Evolutionary conservation across 2,113 vertebrate species (phyloP).

Genomic region (Saguinus midas): DNA sequence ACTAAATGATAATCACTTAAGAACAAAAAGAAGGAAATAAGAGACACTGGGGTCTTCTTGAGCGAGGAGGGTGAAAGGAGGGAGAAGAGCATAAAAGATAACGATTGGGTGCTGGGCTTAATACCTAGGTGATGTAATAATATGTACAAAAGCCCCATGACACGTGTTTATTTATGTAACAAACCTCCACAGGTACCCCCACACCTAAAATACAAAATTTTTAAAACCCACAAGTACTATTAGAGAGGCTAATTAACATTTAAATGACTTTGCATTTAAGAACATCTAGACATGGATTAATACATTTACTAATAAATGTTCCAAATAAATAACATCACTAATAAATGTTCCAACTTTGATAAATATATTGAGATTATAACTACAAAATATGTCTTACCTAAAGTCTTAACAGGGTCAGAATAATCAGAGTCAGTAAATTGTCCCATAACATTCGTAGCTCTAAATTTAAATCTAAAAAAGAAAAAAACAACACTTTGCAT

Average conservation of each 20-base stretch:
- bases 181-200: no score
- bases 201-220: no score
- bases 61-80: no score
- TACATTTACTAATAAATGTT: background rate
- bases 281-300: background rate
- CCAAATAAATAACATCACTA: background rate
- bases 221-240: background rate
- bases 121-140: no score
- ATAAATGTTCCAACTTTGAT: slow-evolving; percentile 4
- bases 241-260: slow-evolving; percentile 7
- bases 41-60: no score
- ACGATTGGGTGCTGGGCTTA: no score
- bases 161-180: no score
- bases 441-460: slow-evolving; percentile 93
- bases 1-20: no score
- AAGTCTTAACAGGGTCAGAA: slow-evolving; percentile 92
- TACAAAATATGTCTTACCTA: slow-evolving; percentile 85
- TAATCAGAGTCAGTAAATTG: slow-evolving; percentile 97
- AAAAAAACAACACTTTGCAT: slow-evolving; percentile 44
- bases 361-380: slow-evolving; percentile 13
- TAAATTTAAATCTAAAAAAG: slow-evolving; percentile 94
- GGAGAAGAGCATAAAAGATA: no score
- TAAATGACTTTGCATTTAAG: slow-evolving; percentile 42
- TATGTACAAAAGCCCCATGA: no score
- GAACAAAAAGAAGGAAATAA: no score